Base-by-base conservation (phyloP, 2,888 invertebrate genomes). In the Pilophorus perplexus region DNA sequence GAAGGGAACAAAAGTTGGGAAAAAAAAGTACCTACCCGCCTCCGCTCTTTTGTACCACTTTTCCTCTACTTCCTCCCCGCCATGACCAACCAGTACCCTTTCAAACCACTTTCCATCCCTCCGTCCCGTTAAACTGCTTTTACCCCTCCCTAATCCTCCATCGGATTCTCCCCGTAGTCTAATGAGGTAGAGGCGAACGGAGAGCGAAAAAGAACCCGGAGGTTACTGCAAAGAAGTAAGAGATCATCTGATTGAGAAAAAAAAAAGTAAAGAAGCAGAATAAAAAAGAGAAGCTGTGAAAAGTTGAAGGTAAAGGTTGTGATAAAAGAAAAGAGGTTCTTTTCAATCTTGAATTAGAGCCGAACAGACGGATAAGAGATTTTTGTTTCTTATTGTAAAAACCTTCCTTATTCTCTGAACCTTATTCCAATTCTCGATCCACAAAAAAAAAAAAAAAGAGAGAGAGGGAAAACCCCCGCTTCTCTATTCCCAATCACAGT, bases 171-270 rank as follows among this genome's bases (percentile, higher is more conserved):
- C n/a, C n/a, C n/a, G n/a, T n/a, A 12, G 46, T 46, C 22, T 46
- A 46, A 22, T 23, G 46, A 23, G 46, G 46, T 25, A 14, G 14
- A 46, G 46, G 18, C 10, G 12, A 44, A 44, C 6, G 18, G 20
- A 10, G 18, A 3, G 18, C 18, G 12, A 20, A 2, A 23, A 23
- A 14, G 46, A 14, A 4, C 3, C 5, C 1, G 46, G 23, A 20
- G 23, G 20, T n/a, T 12, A 12, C 20, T 10, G 20, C 6, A 46
- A 22, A 23, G 12, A 46, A 16, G 44, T 44, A 46, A 46, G 23
- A 46, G 46, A 46, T 46, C 46, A 46, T 46, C 46, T 46, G 46
- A 46, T 22, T 23, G 46, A 46, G 46, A 46, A 46, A 46, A 23
- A 23, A 10, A n/a, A 2, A 14, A 46, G 14, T 23, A 8, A 46